These are phyloP conservation scores for Columba guinea DNA, from an alignment of 2,797 vertebrate species.

Conservation along the genomic window DNA sequence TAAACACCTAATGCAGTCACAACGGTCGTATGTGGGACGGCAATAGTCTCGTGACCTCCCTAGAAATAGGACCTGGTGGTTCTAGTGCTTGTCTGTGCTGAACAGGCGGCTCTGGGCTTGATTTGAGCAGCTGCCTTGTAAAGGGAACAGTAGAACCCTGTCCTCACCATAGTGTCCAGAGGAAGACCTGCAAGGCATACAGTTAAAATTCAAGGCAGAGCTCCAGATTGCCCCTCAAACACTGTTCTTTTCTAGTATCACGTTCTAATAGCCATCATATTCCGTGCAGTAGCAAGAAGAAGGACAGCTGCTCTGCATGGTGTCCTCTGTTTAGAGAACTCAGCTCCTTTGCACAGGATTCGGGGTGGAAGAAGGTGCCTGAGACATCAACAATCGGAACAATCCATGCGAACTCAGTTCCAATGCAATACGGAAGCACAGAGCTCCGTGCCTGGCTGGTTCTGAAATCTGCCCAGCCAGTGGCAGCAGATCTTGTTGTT, in stretches of 20 bases:
- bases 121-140: too few relatives aligned
- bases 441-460: background rate
- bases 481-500: background rate
- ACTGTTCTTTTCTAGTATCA: background rate
- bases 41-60: too few relatives aligned
- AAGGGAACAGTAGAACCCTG: too few relatives aligned
- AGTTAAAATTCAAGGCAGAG: background rate
- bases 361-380: background rate
- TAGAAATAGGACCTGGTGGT: too few relatives aligned
- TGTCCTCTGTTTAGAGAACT: background rate
- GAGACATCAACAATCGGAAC: background rate
- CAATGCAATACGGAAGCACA: background rate
- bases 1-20: background rate
- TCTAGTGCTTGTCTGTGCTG: too few relatives aligned
- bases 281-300: background rate
- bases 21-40: too few relatives aligned
- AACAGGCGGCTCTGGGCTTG: too few relatives aligned
- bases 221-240: background rate
- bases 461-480: background rate
- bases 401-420: background rate
- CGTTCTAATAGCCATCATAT: background rate
- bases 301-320: background rate
- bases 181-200: background rate
- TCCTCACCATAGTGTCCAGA: too few relatives aligned
- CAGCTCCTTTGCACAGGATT: too few relatives aligned